A percentile compares a stretch with the other conserved stretches of the same genome.
Evolutionary conservation across 2,888 invertebrate species (phyloP).

Genomic region (Tiliacea citrago): DNA sequence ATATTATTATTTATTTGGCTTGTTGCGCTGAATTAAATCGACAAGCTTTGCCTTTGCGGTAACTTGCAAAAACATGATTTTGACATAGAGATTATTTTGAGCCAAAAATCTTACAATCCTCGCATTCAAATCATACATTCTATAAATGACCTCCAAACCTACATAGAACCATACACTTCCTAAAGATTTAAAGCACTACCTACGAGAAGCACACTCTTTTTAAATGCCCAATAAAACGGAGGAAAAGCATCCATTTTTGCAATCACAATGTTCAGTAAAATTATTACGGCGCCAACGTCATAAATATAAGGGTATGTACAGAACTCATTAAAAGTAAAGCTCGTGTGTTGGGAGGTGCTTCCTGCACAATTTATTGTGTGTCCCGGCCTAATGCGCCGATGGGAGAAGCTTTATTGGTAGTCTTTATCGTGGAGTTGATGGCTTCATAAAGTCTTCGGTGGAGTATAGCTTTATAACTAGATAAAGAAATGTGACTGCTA

Average conservation of each 20-base stretch:
- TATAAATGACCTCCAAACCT: not conserved
- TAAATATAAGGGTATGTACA: constrained; percentile 64
- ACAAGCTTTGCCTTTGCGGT: not conserved
- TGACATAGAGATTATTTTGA: not conserved
- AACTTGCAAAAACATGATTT: not conserved
- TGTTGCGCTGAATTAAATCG: not conserved
- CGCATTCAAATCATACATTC: not conserved
- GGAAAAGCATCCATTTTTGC: constrained; percentile 43
- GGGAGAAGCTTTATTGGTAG: constrained; percentile 54
- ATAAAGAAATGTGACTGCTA: not conserved
- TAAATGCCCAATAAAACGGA: constrained; percentile 2
- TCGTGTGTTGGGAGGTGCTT: constrained; percentile 60
- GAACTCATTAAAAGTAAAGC: constrained; percentile 75
- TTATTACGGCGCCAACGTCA: constrained; percentile 55
- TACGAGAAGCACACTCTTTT: not conserved
- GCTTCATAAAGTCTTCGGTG: constrained; percentile 27
- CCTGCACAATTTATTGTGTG: constrained; percentile 69
- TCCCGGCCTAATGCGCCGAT: constrained; percentile 60
- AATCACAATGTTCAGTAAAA: constrained; percentile 58
- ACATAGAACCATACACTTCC: not conserved
- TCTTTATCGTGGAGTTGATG: constrained; percentile 49
- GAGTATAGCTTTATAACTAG: not conserved
- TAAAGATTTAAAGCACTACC: not conserved
- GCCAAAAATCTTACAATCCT: not conserved
- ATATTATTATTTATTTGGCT: too few relatives aligned